Conservation (phyloP, 2,113 vertebrate genomes). For the Alligator mississippiensis region DNA sequence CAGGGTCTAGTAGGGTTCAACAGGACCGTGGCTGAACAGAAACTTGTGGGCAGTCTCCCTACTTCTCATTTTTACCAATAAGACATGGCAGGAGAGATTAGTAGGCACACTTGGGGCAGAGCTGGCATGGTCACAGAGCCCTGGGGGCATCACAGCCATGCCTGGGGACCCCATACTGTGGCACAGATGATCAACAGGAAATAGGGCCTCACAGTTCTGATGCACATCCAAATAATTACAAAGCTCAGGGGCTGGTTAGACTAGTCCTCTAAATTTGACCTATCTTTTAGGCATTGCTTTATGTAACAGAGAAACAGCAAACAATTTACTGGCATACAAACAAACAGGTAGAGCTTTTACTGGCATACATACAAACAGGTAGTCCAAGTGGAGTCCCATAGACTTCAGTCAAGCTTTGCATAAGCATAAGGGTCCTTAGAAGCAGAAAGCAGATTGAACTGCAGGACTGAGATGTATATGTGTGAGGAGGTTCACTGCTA, state of each 20-base stretch:
- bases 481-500: background rate
- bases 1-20: too few relatives aligned
- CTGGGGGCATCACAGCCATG: too few relatives aligned
- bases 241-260: background rate
- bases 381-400: background rate
- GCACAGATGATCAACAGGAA: background rate
- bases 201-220: background rate
- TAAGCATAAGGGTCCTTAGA: background rate
- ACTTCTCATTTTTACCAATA: too few relatives aligned
- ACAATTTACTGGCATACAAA: constrained; percentile 3
- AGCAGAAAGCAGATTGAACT: rapidly evolving
- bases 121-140: too few relatives aligned
- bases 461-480: rapidly evolving
- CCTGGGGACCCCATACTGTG: too few relatives aligned
- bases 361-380: background rate
- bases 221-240: background rate
- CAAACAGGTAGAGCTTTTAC: background rate
- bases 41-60: too few relatives aligned
- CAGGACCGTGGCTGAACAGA: too few relatives aligned
- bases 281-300: background rate
- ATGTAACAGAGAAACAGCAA: background rate
- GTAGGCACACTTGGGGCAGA: too few relatives aligned
- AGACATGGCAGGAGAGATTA: too few relatives aligned
- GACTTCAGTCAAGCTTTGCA: background rate
- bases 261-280: background rate